Base-by-base conservation (phyloP, 2,888 invertebrate species). In the Cephus pygmeus region DNA sequence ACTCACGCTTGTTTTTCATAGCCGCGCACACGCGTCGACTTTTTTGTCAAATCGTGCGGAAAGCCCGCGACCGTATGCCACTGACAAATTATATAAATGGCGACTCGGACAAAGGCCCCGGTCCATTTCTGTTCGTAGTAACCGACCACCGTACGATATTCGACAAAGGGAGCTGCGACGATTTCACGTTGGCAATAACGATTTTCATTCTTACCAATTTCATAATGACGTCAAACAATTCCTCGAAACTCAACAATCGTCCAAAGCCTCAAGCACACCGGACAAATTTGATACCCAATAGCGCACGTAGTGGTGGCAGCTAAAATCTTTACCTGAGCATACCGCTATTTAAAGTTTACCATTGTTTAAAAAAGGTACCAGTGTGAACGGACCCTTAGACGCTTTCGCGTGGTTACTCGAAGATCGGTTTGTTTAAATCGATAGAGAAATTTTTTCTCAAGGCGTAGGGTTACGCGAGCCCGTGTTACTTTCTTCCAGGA, bases 11-110 rank as follows among this genome's bases (percentile, higher is more conserved):
- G 87, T 85, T 87, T 88, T 86, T 87, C 87, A 88, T 85, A 85
- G 12, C 71, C 71, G 83, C 81, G 80, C 84, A 88, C 87, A 85
- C 88, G 87, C 86, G 87, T 85, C 83, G 80, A 87, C 87, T 90
- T 90, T 91, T 91, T 90, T 87, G 90, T 80, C 87, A 90, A 91
- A 91, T 91, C 90, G 90, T 85, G 87, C 84, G 91, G 91, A 91
- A 91, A 89, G 83, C 87, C 86, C 82, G 82, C 85, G 83, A 81
- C 90, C 33, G 86, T 85, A 87, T 90, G 91, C 85, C 84, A 83
- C 86, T 90, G 91, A 91, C 90, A 90, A 91, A 91, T 91, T 88
- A 88, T 89, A 90, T 88, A 89, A 90, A 90, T 89, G 89, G 85
- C 87, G 81, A 81, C 74, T 76, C 74, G 35, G 69, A 73, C 73